phyloP scores from a whole-genome alignment of 2,797 vertebrate species.

The Peromyscus nudipes region DNA sequence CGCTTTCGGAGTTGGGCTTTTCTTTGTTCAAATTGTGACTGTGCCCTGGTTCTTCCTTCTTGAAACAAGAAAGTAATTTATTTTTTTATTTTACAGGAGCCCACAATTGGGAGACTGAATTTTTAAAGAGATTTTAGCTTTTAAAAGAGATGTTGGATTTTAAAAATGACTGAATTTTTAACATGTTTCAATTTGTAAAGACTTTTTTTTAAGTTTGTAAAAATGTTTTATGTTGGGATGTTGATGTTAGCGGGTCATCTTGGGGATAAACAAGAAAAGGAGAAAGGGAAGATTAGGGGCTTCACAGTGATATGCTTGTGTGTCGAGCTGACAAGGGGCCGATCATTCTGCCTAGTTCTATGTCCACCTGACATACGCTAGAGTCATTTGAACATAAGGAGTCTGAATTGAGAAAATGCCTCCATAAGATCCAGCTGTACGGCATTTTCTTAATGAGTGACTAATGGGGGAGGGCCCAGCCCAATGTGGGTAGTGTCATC shows the following conservation, averaged over 20 bases:
- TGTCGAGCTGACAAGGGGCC: background rate
- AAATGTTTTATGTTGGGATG: background rate
- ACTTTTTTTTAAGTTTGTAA: background rate
- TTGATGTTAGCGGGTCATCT: background rate
- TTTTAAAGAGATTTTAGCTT: background rate
- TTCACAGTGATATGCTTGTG: background rate
- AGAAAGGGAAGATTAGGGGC: background rate
- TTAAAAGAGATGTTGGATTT: background rate
- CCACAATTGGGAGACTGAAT: background rate
- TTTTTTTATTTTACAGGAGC: background rate
- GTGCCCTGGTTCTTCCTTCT: background rate
- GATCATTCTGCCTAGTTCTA: background rate
- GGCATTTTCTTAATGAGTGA: background rate
- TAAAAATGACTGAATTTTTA: background rate
- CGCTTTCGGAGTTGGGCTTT: background rate
- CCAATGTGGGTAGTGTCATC: background rate
- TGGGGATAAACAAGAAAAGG: background rate
- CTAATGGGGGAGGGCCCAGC: background rate
- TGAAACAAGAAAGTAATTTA: background rate
- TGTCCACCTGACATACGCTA: background rate
- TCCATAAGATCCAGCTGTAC: background rate
- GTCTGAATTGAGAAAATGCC: background rate
- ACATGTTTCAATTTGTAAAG: background rate
- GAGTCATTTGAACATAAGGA: background rate
- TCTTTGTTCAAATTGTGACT: background rate